Evolutionary conservation across 2,113 vertebrate species (phyloP), one percentile per base, ranked within the genome.

Genomic region (Solea senegalensis): DNA sequence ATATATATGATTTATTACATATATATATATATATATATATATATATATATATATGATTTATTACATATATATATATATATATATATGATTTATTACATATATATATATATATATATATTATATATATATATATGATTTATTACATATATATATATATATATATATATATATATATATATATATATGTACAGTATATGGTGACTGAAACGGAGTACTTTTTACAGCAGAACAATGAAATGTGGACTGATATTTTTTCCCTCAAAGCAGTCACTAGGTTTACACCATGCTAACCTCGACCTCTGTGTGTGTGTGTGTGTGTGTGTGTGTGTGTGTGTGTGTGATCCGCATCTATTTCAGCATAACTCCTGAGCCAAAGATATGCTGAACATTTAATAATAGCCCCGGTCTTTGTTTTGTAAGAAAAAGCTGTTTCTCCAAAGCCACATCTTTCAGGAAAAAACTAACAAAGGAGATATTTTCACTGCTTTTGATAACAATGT

Each of bases 361-460:
- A 40, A 65, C 40, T 64, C 27, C 52, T 61, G 69, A 80, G 80
- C 86, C 84, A 87, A 91, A 88, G 77, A 78, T 39, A 11, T 64
- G 40, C 72, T 68, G 51, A 57, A 65, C 60, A 63, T 59, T 14
- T 10, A 48, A 12, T 48, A 48, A 48, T 48, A 48, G 14, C 11
- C 11, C 45, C 45, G 4, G 10, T 55, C 43, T 13, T 64, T 43
- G 53, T 45, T 43, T 63, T 54, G 39, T 58, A n/a, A 16, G 8
- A 79, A 60, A 83, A 85, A 78, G 67, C 83, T 89, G 21, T 21
- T 59, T 62, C 43, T 76, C 63, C 54, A 69, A 77, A 82, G 60
- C 59, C 48, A 64, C 69, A 13, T 68, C 46, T 65, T 74, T 63
- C 53, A 65, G 72, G 72, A 66, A 60, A 60, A n/a, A 73, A 64